Evolutionary conservation across 2,113 vertebrate genomes (phyloP).

Genomic region (Pogonocichla stellata): DNA sequence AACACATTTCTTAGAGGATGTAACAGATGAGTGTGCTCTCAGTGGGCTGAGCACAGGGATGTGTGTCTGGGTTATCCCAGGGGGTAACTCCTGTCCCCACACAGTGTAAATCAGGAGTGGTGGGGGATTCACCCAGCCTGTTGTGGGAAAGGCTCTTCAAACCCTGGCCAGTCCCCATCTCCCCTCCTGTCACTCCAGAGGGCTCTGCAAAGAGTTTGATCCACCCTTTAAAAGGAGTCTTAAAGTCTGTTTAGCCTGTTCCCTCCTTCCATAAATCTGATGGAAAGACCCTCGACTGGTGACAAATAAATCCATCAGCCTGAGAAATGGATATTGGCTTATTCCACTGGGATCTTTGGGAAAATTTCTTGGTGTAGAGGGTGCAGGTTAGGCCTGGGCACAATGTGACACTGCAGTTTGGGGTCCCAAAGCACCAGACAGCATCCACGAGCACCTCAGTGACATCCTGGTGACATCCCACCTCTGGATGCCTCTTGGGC

Average conservation of each 20-base stretch:
- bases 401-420: neutral
- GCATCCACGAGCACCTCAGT: rapidly evolving
- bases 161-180: neutral
- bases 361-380: neutral
- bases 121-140: neutral
- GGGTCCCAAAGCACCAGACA: neutral
- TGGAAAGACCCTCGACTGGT: neutral
- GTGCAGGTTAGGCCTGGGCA: neutral
- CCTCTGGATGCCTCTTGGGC: neutral
- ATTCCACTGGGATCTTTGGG: neutral
- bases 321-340: neutral
- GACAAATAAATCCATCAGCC: neutral
- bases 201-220: neutral
- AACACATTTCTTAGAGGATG: neutral
- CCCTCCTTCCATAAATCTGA: neutral
- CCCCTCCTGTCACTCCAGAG: neutral
- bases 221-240: neutral
- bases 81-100: neutral
- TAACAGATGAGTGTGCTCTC: neutral
- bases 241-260: neutral
- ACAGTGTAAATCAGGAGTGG: neutral
- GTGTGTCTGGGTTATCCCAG: neutral
- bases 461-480: neutral
- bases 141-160: neutral
- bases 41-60: neutral